Base-by-base conservation (phyloP, 2,797 vertebrate species). In the Chelonia mydas region DNA sequence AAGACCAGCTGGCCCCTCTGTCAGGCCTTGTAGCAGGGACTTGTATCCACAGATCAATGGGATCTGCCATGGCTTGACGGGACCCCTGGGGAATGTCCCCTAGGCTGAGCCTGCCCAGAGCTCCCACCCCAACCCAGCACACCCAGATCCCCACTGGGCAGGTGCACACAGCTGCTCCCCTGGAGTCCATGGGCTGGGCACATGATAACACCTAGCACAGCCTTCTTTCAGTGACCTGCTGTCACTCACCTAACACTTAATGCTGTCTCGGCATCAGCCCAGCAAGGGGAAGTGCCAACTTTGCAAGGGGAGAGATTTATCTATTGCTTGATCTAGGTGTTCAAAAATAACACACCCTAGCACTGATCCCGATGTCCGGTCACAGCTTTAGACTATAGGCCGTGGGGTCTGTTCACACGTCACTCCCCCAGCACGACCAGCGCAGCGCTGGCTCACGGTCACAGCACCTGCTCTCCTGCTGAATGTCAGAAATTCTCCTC, bases 111-210 rank as follows among this genome's bases (percentile, higher is more conserved):
- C 31, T 5, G 27, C 57, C 57, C 27, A 31, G 11, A 59, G 28
- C 28, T 6, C 31, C 6, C 13, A 33, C 6, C 31, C 6, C 7
- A 9, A 55, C 54, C 7, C 54, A 55, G 54, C 21, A 19, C 54
- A 55, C 21, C 21, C 7, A 23, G 54, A 55, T 19, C 7, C 6
- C 54, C 21, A 23, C 54, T 7, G 21, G 21, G 3, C 19, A 59
- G 53, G 28, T 13, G 12, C 57, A 59, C 15, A 2, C 57, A 59
- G 28, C 27, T 59, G 57, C n/a, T 72, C 19, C n/a, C 19, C n/a
- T 23, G 10, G 10, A 21, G 19, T 23, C n/a, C 2, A 6, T 37
- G 65, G 8, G 10, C 3, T 37, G 65, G 17, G 65, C 1, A 0
- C 17, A 5, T 11, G n/a, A 37, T 5, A 37, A 37, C 17, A 2